Evolutionary conservation across 2,113 vertebrate species (phyloP).

Genomic region (Bambusicola thoracicus): DNA sequence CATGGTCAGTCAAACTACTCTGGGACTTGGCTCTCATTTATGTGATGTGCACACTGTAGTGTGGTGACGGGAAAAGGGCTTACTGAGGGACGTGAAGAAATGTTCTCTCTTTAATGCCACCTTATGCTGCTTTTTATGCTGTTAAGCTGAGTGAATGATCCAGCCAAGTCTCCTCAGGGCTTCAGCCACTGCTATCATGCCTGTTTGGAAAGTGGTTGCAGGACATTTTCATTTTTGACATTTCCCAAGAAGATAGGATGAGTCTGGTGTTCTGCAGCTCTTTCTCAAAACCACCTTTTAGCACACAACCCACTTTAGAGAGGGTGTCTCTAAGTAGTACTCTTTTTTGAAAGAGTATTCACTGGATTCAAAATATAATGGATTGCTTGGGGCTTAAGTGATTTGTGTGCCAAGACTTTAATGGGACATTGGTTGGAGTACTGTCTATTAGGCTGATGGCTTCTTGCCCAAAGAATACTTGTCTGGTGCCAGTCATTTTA

Average conservation of each 20-base stretch:
- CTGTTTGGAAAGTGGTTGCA: not conserved
- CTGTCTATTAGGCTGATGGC: slow-evolving; percentile 16
- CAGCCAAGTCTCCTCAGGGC: not conserved
- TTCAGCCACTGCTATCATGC: not conserved
- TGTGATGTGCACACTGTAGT: not conserved
- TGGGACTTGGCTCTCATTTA: not conserved
- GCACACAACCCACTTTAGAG: slow-evolving; percentile 20
- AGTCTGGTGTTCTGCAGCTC: not conserved
- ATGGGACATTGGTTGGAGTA: slow-evolving; percentile 13
- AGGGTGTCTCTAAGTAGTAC: not conserved
- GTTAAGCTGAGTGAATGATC: not conserved
- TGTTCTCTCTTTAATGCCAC: not conserved
- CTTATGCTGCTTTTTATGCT: not conserved
- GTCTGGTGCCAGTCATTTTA: slow-evolving; percentile 42
- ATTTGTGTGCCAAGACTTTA: slow-evolving; percentile 21
- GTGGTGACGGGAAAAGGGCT: rapidly evolving
- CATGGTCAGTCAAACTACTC: not conserved
- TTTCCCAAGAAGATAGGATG: not conserved
- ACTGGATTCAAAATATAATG: slow-evolving; percentile 36
- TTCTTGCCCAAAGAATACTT: slow-evolving; percentile 41
- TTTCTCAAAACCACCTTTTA: not conserved
- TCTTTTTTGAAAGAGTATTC: not conserved
- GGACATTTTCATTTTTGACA: not conserved
- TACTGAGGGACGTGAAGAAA: not conserved
- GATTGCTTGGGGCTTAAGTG: slow-evolving; percentile 23